Evolutionary conservation across 2,113 vertebrate genomes (phyloP), one percentile per base, ranked within the genome.

Genomic region (Lates calcarifer): DNA sequence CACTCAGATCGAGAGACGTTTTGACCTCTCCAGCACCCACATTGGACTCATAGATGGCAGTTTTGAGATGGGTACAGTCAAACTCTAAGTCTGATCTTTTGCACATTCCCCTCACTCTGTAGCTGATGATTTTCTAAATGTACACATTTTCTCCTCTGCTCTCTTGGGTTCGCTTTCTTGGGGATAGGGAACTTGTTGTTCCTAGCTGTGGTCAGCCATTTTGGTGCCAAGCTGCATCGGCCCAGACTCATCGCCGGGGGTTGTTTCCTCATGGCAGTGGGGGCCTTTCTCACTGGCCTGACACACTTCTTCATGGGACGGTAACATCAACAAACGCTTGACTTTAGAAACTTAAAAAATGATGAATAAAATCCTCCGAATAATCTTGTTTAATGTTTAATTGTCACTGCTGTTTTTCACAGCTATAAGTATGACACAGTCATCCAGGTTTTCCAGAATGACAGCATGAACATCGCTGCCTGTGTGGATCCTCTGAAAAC

Each of bases 261-360:
- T 2, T 96, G 94, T 61, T 73, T 96, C 1, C 35, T 96, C 7
- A 98, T 98, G 97, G 93, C 96, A 4, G 6, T 93, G 13, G 98
- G 97, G 24, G 89, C 96, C 20, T 79, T 96, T 74, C 79, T 98
- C 39, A 95, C 94, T 2, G 96, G 96, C 1, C 90, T 98, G 78
- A 97, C 97, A 20, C 97, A 99, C 81, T 99, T 99, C 93, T 96
- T 98, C 94, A 99, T 98, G 97, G 97, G 96, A 87, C 93, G 94
- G 98, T 99, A 96, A 63, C 4, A 2, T 3, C 15, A 5, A 14
- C 17, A 35, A 45, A 56, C 14, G 15, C 0, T 1, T 3, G 1
- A 18, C 69, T 43, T 60, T 26, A 3, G 2, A 63, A 37, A 43
- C 12, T 1, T 20, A 18, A 28, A 35, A 6, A 41, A 43, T 17